Evolutionary conservation across 1,140 invertebrate species (phyloP), one percentile per base, ranked within the genome.

Genomic region (Aphaenogaster rudis): DNA sequence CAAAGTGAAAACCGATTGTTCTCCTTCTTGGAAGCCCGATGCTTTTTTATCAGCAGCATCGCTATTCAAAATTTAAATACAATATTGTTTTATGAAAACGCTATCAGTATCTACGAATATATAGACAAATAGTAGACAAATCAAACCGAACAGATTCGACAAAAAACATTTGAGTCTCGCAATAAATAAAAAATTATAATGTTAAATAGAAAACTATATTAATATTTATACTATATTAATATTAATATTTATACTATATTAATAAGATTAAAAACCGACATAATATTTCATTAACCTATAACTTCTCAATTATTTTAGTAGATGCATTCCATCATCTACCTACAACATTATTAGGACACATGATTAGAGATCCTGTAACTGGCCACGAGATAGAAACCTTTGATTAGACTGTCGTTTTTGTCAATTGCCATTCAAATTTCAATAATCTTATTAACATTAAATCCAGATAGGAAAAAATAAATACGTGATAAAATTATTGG

Each of bases 1-100:
- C 17, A 2, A 36, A 74, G 52, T 74, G 52, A 74, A 74, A 74
- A 74, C 36, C 33, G 11, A 57, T 39, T 59, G 54, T 57, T 74
- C 36, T 39, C 33, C 17, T 57, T 74, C 54, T 39, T 39, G 54
- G 4, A 39, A 57, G 71, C 17, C 9, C 9, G 11, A 45, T 5
- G 39, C n/a, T 42, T 59, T 61, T 61, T 39, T n/a, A n/a, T 74
- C n/a, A 54, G 4, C 2, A n/a, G 50, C 21, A n/a, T 54, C 50
- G 33, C 17, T 50, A 28, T 15, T 74, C n/a, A 15, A 74, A 39
- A 42, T 74, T 57, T n/a, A 42, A 74, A 57, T 57, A 74, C 13
- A 52, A 74, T 57, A 74, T 74, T 21, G 17, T 42, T 74, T 74
- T 39, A 3, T 5, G 50, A 4, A 54, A 39, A 72, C 6, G 5